Conservation (phyloP, 2,113 vertebrate genomes). For the Astur gentilis region DNA sequence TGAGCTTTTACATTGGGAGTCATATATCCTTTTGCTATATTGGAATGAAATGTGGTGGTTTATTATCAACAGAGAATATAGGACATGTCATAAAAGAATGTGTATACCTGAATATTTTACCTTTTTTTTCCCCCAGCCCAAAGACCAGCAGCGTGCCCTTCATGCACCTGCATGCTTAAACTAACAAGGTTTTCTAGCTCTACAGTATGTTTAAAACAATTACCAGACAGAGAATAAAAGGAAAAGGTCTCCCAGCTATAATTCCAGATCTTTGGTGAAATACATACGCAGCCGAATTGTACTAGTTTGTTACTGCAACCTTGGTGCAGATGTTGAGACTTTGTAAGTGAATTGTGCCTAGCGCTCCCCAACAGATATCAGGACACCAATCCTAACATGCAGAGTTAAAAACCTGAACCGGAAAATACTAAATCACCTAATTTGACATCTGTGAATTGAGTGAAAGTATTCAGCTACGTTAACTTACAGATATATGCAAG, state of each 20-base stretch:
- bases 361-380: rapidly evolving
- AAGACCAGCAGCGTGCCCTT: not conserved
- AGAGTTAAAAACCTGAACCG: not conserved
- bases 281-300: not conserved
- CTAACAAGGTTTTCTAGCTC: not conserved
- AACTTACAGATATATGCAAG: not conserved
- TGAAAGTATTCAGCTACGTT: not conserved
- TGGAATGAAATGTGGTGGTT: not conserved
- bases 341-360: not conserved
- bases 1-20: not conserved
- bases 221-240: not conserved
- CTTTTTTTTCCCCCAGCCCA: not conserved
- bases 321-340: not conserved
- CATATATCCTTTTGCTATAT: not conserved
- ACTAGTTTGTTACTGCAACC: not conserved
- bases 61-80: not conserved
- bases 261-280: not conserved
- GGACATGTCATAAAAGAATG: not conserved
- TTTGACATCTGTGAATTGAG: not conserved
- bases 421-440: not conserved
- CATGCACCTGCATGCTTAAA: not conserved
- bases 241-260: not conserved
- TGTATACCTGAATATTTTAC: not conserved
- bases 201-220: not conserved
- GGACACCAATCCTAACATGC: not conserved